phyloP scores from a whole-genome alignment of 2,797 vertebrate genomes.

The Hirundo rustica region DNA sequence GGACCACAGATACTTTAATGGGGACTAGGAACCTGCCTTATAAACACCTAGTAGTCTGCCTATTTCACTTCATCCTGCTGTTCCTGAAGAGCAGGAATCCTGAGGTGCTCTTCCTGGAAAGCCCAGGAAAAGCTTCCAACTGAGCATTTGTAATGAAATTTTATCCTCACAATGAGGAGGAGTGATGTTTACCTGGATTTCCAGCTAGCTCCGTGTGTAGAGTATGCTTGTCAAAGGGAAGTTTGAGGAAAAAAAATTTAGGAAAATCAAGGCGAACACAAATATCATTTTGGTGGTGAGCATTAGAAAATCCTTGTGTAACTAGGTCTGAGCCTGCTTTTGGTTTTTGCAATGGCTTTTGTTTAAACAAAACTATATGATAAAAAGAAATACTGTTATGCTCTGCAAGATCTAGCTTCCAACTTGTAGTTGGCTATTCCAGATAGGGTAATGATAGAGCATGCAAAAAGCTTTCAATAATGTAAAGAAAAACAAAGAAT shows the following conservation, averaged over 20 bases:
- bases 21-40: not conserved
- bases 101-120: not conserved
- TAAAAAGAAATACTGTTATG: not conserved
- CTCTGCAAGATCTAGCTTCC: not conserved
- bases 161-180: not conserved
- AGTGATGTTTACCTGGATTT: not conserved
- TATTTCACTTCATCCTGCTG: not conserved
- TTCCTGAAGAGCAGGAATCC: not conserved
- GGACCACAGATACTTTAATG: rapidly evolving
- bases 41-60: not conserved
- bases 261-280: not conserved
- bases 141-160: not conserved
- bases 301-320: not conserved
- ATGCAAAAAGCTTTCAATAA: not conserved
- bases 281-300: not conserved
- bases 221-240: not conserved
- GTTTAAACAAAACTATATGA: not conserved
- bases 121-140: not conserved
- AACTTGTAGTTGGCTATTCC: not conserved
- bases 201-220: not conserved
- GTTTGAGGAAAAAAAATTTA: not conserved
- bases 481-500: not conserved
- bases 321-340: not conserved
- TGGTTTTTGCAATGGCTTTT: not conserved
- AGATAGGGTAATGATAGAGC: not conserved